phyloP scores from a whole-genome alignment of 1,140 invertebrate genomes.

The Bombus confusus region DNA sequence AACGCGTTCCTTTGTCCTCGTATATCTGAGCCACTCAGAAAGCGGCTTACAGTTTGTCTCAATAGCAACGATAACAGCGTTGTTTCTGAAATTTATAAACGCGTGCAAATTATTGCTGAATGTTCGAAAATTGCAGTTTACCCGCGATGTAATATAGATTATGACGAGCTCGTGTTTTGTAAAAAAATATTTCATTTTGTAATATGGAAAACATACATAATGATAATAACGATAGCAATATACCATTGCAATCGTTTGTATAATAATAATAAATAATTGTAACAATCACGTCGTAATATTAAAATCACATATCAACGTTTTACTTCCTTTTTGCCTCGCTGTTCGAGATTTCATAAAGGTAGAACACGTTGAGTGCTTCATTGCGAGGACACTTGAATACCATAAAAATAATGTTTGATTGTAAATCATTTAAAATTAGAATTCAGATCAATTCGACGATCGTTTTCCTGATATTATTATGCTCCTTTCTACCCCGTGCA shows the following conservation, averaged over 20 bases:
- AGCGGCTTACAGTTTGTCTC: background rate
- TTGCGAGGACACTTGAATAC: background rate
- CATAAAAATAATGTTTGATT: background rate
- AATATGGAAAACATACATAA: background rate
- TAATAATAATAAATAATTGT: background rate
- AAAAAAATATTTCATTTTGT: background rate
- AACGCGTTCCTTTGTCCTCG: background rate
- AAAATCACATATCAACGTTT: background rate
- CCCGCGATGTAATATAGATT: background rate
- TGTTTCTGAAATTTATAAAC: slow-evolving; percentile 10
- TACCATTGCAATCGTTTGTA: background rate
- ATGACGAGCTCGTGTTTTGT: no score
- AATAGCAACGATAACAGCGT: background rate
- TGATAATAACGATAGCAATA: background rate
- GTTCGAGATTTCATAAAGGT: background rate
- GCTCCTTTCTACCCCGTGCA: no score
- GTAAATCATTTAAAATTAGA: background rate
- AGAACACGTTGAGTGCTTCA: no score
- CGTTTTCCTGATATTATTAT: no score
- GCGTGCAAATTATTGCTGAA: background rate
- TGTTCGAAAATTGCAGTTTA: background rate
- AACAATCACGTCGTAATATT: background rate
- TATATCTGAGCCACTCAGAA: background rate
- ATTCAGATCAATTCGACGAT: no score
- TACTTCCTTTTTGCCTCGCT: background rate